phyloP scores from a whole-genome alignment of 2,797 vertebrate species.

The Phoebastria nigripes region DNA sequence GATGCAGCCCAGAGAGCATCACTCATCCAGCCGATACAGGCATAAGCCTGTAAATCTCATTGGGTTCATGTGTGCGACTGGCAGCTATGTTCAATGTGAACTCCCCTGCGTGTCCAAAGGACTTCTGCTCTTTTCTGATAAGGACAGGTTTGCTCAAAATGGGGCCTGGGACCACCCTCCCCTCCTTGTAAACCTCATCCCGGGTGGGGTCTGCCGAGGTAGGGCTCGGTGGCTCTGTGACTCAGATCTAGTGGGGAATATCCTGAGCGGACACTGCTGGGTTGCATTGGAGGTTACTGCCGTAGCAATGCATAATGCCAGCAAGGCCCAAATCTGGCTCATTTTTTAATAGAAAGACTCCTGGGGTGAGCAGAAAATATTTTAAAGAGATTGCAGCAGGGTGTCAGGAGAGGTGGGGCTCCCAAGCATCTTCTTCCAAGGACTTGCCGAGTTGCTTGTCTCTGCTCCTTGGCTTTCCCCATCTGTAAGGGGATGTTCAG shows the following conservation, averaged over 20 bases:
- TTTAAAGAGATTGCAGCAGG: rapidly evolving
- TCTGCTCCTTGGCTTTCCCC: background rate
- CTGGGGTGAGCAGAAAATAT: background rate
- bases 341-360: background rate
- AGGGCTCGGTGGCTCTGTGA: rapidly evolving
- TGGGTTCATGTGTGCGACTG: background rate
- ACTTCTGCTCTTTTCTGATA: background rate
- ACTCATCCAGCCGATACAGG: background rate
- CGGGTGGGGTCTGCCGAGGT: rapidly evolving
- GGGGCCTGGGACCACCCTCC: background rate
- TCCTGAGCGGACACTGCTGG: background rate
- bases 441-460: background rate
- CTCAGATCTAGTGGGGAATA: background rate
- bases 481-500: background rate
- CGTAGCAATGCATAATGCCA: background rate
- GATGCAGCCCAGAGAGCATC: background rate
- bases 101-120: background rate
- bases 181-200: background rate
- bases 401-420: background rate
- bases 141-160: background rate
- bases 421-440: background rate
- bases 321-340: background rate
- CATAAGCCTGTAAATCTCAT: background rate
- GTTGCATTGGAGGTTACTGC: background rate
- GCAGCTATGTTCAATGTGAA: background rate